A percentile compares a stretch with the other conserved stretches of the same genome.
phyloP scores from a whole-genome alignment of 2,113 vertebrate species.

The Lasiurus borealis region DNA sequence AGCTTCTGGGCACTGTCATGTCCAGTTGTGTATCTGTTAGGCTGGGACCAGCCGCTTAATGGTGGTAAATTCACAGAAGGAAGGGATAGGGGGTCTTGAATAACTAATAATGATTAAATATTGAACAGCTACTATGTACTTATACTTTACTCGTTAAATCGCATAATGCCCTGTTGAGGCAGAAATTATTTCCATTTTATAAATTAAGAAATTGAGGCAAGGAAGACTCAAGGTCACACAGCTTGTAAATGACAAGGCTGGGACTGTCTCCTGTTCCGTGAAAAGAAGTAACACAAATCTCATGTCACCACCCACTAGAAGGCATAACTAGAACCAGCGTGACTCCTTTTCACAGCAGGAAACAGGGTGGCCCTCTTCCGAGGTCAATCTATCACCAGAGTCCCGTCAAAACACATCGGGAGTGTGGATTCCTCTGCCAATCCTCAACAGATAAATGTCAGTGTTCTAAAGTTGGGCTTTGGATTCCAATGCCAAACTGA shows the following conservation, averaged over 20 bases:
- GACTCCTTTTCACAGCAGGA: neutral
- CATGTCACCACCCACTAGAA: neutral
- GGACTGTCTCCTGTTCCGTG: neutral
- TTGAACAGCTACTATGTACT: neutral
- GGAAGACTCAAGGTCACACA: neutral
- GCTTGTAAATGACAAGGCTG: neutral
- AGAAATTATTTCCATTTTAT: slow-evolving; percentile 25
- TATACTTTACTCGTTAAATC: neutral
- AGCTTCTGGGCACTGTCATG: neutral
- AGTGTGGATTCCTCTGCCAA: neutral
- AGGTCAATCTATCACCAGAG: neutral
- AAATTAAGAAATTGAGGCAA: neutral
- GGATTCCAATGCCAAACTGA: neutral
- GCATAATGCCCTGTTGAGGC: neutral
- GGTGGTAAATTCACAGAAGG: neutral
- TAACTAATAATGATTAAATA: neutral
- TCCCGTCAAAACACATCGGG: neutral
- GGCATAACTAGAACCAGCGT: neutral
- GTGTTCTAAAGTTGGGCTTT: neutral
- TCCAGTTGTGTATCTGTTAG: neutral
- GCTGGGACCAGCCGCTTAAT: neutral
- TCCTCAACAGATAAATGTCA: neutral
- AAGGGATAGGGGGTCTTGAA: neutral
- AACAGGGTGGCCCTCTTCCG: neutral
- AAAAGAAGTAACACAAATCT: neutral